phyloP scores from a whole-genome alignment of 2,113 vertebrate species.

The Paralichthys olivaceus region DNA sequence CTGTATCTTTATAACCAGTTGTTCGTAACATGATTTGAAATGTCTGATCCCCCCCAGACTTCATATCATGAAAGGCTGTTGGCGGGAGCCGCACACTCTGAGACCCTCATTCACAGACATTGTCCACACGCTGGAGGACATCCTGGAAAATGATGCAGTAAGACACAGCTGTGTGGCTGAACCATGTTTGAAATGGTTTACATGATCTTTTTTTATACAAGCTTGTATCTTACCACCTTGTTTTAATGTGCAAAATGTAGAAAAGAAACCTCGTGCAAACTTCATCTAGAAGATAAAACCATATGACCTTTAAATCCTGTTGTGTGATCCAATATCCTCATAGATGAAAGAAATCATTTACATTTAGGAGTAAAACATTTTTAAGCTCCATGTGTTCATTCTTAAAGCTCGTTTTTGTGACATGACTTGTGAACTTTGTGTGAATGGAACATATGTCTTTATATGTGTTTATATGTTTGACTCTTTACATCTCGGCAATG shows the following conservation, averaged over 20 bases:
- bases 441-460: too few species aligned
- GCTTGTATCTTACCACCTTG: not conserved
- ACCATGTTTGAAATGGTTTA: too few species aligned
- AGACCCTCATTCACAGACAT: constrained; percentile 79
- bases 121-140: constrained; percentile 69
- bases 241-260: not conserved
- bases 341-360: not conserved
- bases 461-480: too few species aligned
- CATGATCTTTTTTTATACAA: too few species aligned
- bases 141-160: constrained; percentile 80
- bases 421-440: too few species aligned
- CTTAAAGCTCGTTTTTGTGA: too few species aligned
- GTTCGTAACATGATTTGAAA: not conserved
- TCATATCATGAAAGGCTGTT: constrained; percentile 79
- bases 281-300: not conserved
- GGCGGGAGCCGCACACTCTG: constrained; percentile 72
- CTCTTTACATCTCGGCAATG: too few species aligned
- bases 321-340: not conserved
- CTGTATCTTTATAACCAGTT: too few species aligned
- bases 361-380: not conserved
- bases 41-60: constrained; percentile 52
- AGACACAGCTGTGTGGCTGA: constrained; percentile 10
- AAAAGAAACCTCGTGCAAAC: not conserved
- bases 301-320: not conserved
- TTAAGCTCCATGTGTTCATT: too few species aligned